Evolutionary conservation across 2,113 vertebrate species (phyloP), one percentile per base, ranked within the genome.

Genomic region (Hippoglossus stenolepis): DNA sequence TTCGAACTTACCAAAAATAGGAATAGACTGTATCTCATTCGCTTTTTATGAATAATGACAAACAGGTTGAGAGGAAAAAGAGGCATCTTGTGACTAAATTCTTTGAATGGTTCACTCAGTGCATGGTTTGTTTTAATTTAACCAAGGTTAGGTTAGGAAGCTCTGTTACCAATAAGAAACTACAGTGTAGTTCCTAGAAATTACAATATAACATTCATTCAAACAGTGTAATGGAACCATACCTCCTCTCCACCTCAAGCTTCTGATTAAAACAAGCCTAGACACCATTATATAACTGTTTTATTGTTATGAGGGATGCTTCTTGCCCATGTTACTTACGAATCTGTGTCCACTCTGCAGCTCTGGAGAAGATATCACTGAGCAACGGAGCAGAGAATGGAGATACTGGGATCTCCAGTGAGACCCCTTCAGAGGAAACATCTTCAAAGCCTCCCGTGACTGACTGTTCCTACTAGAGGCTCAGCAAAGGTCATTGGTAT

Each of bases 291-390:
- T 18, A 3, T 26, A 18, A 13, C n/a, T 40, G 31, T 17, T 51
- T 51, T 17, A 51, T 18, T 1, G 26, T 31, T 20, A 21, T 40
- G 3, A 62, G 17, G 2, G 60, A 38, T 61, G 28, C 59, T n/a
- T 20, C 31, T 61, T 21, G 11, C 18, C n/a, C 18, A 14, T 47
- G 45, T 47, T 69, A 23, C 8, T 38, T 65, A 6, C 77, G 31
- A 47, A 18, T 75, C 0, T 75, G 38, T 80, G 74, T 70, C 57
- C 24, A 31, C 62, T 26, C 53, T 91, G 40, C 85, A 96, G 96
- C 94, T 53, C 96, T 96, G 93, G 96, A 95, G 91, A 98, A 98
- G 93, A 97, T 97, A 85, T 84, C 95, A 49, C 91, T 93, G 84
- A 93, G 91, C 75, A 96, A 95, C 53, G 87, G 94, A 70, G 93